phyloP scores from a whole-genome alignment of 2,797 vertebrate species.

The Phataginus tetradactyla region DNA sequence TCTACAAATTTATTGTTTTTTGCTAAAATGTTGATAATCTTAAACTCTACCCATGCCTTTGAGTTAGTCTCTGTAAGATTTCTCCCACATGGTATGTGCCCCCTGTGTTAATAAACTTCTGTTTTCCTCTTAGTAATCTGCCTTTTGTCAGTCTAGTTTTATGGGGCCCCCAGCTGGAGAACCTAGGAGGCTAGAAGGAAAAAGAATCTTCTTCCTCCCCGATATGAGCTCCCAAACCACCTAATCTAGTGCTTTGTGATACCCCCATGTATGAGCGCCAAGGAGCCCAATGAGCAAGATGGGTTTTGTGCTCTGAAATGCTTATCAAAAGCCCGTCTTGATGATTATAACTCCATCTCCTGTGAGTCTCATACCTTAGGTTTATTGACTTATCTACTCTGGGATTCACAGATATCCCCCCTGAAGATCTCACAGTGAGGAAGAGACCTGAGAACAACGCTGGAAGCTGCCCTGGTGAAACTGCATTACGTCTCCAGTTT shows the following conservation, averaged over 20 bases:
- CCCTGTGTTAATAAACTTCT: neutral
- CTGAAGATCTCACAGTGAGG: neutral
- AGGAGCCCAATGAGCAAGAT: neutral
- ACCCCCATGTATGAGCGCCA: fast-evolving
- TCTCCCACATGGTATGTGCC: neutral
- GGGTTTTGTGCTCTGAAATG: neutral
- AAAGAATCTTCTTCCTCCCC: neutral
- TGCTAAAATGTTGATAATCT: neutral
- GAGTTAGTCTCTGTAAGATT: neutral
- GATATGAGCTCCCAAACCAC: neutral
- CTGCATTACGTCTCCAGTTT: constrained; percentile 12
- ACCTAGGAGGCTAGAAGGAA: too few species aligned
- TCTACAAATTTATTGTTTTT: neutral
- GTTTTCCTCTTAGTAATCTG: neutral
- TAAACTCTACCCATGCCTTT: neutral
- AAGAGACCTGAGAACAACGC: neutral
- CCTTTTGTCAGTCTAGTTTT: neutral
- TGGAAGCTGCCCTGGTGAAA: neutral
- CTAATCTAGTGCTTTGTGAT: neutral
- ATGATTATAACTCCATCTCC: neutral
- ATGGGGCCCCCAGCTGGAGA: neutral
- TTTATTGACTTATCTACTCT: neutral
- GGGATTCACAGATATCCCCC: neutral
- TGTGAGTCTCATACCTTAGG: neutral
- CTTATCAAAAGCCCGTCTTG: neutral